Evolutionary conservation across 2,888 invertebrate genomes (phyloP).

Genomic region (Hymenopus coronatus): DNA sequence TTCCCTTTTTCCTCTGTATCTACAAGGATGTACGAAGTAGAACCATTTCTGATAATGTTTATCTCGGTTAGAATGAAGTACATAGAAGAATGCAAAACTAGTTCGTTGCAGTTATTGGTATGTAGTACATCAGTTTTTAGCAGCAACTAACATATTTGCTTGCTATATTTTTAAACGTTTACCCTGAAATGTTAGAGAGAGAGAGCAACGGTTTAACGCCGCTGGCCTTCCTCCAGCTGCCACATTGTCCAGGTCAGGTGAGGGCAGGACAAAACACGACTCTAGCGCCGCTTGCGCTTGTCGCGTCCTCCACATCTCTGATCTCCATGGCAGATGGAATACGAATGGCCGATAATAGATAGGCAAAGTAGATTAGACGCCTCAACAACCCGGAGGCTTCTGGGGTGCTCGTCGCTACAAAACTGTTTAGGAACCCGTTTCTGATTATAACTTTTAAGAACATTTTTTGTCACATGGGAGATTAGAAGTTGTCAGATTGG

Average conservation of each 20-base stretch:
- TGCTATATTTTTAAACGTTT: too few species aligned
- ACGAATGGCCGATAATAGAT: conserved; percentile 6
- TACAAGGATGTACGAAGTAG: too few species aligned
- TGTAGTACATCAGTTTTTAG: too few species aligned
- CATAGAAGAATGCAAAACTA: too few species aligned
- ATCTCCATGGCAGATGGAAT: background rate
- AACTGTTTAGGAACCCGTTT: background rate
- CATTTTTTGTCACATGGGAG: background rate
- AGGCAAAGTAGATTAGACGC: background rate
- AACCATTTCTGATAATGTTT: too few species aligned
- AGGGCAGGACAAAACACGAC: background rate
- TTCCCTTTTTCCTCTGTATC: too few species aligned
- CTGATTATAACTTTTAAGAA: background rate
- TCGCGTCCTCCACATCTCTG: background rate
- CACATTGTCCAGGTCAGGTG: background rate
- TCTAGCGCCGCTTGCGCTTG: background rate
- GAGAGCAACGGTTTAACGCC: background rate
- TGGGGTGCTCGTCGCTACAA: background rate
- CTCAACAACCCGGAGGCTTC: background rate
- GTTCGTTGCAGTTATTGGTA: too few species aligned
- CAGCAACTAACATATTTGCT: too few species aligned
- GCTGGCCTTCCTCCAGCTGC: background rate
- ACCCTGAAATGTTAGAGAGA: too few species aligned
- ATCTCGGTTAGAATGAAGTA: too few species aligned
- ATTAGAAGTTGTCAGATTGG: background rate